phyloP scores from a whole-genome alignment of 2,888 invertebrate species.

The Phorcus lineatus region DNA sequence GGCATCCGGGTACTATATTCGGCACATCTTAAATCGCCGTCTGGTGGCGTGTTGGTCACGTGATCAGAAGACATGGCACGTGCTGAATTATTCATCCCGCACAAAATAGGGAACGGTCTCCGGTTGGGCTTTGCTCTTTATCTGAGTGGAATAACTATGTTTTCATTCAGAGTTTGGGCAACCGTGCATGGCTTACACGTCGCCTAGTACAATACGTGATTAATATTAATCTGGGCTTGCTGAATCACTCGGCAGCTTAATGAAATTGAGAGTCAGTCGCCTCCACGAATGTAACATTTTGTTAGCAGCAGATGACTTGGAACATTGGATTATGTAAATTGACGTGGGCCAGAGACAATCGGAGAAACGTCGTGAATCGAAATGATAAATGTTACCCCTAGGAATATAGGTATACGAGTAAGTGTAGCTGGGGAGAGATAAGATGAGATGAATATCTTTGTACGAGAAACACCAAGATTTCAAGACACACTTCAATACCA shows the following conservation, averaged over 20 bases:
- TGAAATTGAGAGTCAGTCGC: constrained; percentile 15
- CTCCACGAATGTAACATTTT: not conserved
- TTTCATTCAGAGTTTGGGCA: constrained; percentile 12
- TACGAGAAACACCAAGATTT: too few relatives aligned
- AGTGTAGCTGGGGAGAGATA: too few relatives aligned
- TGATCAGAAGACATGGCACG: not conserved
- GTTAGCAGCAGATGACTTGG: not conserved
- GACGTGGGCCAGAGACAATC: too few relatives aligned
- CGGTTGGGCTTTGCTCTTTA: not conserved
- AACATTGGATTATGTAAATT: constrained; percentile 6
- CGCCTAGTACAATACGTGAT: constrained; percentile 10
- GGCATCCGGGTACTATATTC: constrained; percentile 15
- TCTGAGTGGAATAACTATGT: not conserved
- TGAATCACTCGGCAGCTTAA: constrained; percentile 8
- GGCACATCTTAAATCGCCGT: not conserved
- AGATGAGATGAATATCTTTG: too few relatives aligned
- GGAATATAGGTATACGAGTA: too few relatives aligned
- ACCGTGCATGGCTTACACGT: not conserved
- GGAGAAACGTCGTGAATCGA: too few relatives aligned
- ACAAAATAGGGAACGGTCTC: constrained; percentile 9
- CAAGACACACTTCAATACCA: too few relatives aligned
- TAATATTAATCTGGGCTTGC: constrained; percentile 15
- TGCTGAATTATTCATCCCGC: constrained; percentile 25
- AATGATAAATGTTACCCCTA: too few relatives aligned
- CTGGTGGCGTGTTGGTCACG: constrained; percentile 6